Conservation (phyloP, 2,888 invertebrate genomes). For the Mimas tiliae region DNA sequence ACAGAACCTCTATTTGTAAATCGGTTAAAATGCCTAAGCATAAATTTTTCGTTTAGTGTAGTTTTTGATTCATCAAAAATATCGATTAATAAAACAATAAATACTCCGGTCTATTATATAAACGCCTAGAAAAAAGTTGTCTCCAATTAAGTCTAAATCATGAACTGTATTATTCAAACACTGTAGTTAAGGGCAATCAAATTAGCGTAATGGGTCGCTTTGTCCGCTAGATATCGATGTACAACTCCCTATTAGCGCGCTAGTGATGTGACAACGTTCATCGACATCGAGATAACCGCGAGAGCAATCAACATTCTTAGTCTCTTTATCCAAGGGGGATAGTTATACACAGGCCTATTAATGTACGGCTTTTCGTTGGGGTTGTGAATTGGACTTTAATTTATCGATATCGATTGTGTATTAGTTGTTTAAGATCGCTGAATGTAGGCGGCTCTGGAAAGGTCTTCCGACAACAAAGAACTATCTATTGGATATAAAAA, state of each 20-base stretch:
- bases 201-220: constrained; percentile 7
- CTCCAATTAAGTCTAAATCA: not conserved
- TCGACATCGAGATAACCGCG: constrained; percentile 21
- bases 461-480: too few relatives aligned
- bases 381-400: not conserved
- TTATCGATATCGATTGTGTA: constrained; percentile 9
- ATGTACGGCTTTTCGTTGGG: constrained; percentile 26
- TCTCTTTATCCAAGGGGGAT: constrained; percentile 24
- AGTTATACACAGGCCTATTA: constrained; percentile 29
- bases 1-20: too few relatives aligned
- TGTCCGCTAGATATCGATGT: not conserved
- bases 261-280: constrained; percentile 10
- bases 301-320: constrained; percentile 22
- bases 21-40: not conserved
- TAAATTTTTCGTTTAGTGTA: not conserved
- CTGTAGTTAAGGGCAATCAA: not conserved
- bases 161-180: not conserved
- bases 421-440: not conserved
- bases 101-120: not conserved
- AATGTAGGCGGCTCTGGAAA: not conserved
- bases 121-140: not conserved
- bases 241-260: not conserved
- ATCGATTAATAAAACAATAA: not conserved
- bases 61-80: not conserved
- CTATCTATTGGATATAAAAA: too few relatives aligned